phyloP scores from a whole-genome alignment of 2,888 invertebrate species.

The Syrista parreyssii region DNA sequence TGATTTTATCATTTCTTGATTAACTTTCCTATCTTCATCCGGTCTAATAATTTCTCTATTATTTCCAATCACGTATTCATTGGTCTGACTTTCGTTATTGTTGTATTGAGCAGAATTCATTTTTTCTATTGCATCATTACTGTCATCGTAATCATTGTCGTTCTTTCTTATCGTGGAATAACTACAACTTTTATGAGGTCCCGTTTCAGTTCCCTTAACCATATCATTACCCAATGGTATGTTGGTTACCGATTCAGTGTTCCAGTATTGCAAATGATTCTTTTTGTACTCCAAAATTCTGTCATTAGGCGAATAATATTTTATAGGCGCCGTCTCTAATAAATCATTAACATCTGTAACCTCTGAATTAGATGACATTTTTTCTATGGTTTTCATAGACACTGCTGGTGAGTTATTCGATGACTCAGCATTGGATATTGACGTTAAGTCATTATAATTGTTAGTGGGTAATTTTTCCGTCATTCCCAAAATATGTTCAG shows the following conservation, averaged over 20 bases:
- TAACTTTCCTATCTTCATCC: not conserved
- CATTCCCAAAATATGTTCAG: not conserved
- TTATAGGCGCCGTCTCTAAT: conserved; percentile 33
- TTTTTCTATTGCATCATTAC: not conserved
- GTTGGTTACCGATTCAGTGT: not conserved
- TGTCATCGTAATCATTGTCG: not conserved
- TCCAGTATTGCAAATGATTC: conserved; percentile 23
- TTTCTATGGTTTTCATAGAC: not conserved
- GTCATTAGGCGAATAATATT: conserved; percentile 45
- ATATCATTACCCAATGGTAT: not conserved
- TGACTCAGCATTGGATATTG: not conserved
- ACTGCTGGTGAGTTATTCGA: not conserved
- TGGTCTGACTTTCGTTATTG: not conserved
- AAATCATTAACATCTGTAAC: not conserved
- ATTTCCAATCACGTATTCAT: not conserved
- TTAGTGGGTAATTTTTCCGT: not conserved
- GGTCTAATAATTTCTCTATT: not conserved
- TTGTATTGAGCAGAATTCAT: not conserved
- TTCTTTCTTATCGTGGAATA: not conserved
- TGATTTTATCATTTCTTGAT: conserved; percentile 2
- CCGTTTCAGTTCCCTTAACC: not conserved
- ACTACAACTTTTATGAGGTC: not conserved
- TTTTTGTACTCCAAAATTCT: conserved; percentile 40
- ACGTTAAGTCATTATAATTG: not conserved
- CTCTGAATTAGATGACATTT: not conserved